phyloP scores from a whole-genome alignment of 1,140 invertebrate species.

The Triops cancriformis region DNA sequence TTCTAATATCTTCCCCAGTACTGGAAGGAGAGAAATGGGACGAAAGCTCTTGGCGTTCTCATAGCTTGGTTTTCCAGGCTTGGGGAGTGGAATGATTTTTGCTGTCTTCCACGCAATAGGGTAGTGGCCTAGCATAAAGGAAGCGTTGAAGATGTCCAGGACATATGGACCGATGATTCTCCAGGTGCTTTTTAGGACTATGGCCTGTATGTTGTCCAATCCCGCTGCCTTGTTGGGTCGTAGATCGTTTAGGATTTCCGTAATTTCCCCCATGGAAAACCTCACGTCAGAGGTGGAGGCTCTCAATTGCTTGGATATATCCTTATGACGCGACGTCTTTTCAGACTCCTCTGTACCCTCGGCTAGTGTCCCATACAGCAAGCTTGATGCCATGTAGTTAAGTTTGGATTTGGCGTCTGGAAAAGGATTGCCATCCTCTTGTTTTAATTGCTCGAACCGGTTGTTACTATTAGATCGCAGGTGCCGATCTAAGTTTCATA shows the following conservation, averaged over 20 bases:
- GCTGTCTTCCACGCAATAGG: constrained; percentile 10
- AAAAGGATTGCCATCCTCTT: constrained; percentile 17
- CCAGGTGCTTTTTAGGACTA: background rate
- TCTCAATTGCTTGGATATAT: background rate
- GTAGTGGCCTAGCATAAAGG: background rate
- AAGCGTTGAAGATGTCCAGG: constrained; percentile 15
- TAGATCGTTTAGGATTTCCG: background rate
- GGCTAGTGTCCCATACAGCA: background rate
- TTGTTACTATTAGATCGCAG: no score
- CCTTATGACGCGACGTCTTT: background rate
- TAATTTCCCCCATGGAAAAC: background rate
- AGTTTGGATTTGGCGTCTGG: constrained; percentile 10
- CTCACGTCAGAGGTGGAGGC: background rate
- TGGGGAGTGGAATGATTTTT: constrained; percentile 3
- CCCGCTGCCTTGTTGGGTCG: background rate
- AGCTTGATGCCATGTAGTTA: background rate
- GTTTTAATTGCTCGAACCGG: no score
- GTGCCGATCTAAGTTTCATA: no score
- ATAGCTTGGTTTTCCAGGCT: constrained; percentile 8
- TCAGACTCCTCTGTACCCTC: background rate
- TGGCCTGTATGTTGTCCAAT: background rate
- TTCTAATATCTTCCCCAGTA: background rate
- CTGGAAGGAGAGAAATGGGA: constrained; percentile 15
- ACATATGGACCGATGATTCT: background rate
- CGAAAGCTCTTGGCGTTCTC: background rate